Conservation (phyloP, 2,888 invertebrate genomes). For the Drosophila cognata region DNA sequence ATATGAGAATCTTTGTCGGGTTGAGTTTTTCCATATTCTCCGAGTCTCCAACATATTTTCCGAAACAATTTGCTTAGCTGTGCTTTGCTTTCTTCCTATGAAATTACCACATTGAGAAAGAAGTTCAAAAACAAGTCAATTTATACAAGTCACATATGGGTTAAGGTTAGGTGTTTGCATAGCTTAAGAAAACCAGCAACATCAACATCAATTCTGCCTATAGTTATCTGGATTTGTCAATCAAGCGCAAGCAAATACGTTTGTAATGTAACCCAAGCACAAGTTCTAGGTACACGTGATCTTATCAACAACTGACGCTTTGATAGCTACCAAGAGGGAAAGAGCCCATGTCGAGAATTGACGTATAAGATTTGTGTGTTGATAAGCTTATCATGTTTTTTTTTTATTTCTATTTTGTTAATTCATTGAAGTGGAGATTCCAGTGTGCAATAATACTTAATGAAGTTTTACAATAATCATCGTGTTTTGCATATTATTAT, state of each 20-base stretch:
- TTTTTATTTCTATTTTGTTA: background rate
- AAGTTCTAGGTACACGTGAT: background rate
- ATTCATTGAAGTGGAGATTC: background rate
- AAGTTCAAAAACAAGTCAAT: background rate
- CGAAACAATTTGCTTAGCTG: background rate
- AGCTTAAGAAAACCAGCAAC: background rate
- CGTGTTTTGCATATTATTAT: background rate
- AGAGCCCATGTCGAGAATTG: conserved; percentile 8
- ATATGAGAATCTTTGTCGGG: background rate
- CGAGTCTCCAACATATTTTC: too few species aligned
- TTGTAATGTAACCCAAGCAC: background rate
- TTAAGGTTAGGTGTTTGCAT: background rate
- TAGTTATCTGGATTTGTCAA: background rate
- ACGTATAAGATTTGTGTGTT: conserved; percentile 6
- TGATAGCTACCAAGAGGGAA: background rate
- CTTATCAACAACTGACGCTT: background rate
- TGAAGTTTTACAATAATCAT: conserved; percentile 1
- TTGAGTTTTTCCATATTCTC: too few species aligned
- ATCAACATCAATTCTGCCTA: background rate
- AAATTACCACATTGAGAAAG: background rate
- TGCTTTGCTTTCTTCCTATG: background rate
- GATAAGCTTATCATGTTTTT: conserved; percentile 32
- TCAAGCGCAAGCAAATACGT: background rate
- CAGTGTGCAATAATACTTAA: background rate
- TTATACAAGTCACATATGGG: background rate